phyloP scores from a whole-genome alignment of 2,113 vertebrate species.

The Smithornis capensis region DNA sequence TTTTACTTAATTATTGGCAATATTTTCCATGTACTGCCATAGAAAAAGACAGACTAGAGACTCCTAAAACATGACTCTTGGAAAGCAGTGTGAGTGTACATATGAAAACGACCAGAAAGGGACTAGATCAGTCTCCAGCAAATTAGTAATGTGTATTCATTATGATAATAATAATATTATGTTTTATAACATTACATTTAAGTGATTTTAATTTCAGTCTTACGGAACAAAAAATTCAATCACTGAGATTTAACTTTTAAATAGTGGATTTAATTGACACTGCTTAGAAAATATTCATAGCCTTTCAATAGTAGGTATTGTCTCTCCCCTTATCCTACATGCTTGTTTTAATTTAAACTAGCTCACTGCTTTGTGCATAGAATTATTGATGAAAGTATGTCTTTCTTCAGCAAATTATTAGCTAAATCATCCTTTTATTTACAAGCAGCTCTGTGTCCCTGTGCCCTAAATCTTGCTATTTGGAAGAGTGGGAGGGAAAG shows the following conservation, averaged over 20 bases:
- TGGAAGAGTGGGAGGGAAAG: slow-evolving; percentile 55
- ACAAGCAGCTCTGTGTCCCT: slow-evolving; percentile 14
- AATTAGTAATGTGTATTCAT: not conserved
- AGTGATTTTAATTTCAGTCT: slow-evolving; percentile 5
- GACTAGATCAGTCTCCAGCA: not conserved
- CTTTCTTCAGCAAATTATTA: slow-evolving; percentile 43
- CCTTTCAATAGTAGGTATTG: not conserved
- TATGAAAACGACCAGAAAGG: not conserved
- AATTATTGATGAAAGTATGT: slow-evolving; percentile 15
- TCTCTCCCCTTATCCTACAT: not conserved
- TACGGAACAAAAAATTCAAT: not conserved
- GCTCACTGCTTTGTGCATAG: not conserved
- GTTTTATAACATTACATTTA: not conserved
- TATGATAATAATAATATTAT: not conserved
- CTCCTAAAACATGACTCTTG: not conserved
- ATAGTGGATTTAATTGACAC: slow-evolving; percentile 7
- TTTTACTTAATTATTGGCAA: not conserved
- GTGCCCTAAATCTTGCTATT: slow-evolving; percentile 52
- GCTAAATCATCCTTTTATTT: slow-evolving; percentile 58
- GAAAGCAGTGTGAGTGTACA: not conserved
- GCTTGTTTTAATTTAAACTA: slow-evolving; percentile 15
- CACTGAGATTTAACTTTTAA: slow-evolving; percentile 20
- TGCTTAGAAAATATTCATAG: slow-evolving; percentile 21
- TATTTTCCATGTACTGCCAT: not conserved
- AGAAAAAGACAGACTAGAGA: not conserved